A percentile compares a stretch with the other conserved stretches of the same genome.
These are phyloP conservation scores for Caranx melampygus DNA, from an alignment of 2,113 vertebrate genomes.

Conservation along the genomic window DNA sequence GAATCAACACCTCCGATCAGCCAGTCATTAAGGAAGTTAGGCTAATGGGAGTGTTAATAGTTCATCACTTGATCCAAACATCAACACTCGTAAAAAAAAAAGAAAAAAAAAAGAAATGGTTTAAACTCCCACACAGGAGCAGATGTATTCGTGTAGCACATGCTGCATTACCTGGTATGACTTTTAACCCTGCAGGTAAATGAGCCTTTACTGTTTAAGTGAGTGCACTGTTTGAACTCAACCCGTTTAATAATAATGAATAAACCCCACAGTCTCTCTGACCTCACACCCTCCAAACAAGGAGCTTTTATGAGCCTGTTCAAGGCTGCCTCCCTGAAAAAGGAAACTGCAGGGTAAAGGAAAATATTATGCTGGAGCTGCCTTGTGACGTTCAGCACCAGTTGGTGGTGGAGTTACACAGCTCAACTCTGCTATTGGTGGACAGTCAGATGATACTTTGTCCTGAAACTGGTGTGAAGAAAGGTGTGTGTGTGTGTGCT, in stretches of 20 bases:
- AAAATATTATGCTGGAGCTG: constrained; percentile 68
- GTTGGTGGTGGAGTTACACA: constrained; percentile 37
- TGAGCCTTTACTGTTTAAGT: neutral
- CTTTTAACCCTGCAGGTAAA: constrained; percentile 14
- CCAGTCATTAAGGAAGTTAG: constrained; percentile 49
- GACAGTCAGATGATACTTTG: neutral
- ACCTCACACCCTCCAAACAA: constrained; percentile 60
- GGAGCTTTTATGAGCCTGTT: constrained; percentile 37
- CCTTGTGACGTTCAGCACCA: constrained; percentile 48
- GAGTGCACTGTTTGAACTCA: constrained; percentile 9
- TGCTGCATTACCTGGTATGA: constrained; percentile 2
- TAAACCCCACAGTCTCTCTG: constrained; percentile 28
- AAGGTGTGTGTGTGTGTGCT: neutral
- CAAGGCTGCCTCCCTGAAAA: constrained; percentile 42
- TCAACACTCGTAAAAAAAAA: constrained; percentile 39
- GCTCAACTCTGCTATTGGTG: constrained; percentile 7
- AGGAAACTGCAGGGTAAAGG: constrained; percentile 68
- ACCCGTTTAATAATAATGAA: constrained; percentile 30
- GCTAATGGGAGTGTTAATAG: constrained; percentile 22
- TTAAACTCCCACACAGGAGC: neutral
- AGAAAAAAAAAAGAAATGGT: constrained; percentile 24
- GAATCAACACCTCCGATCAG: constrained; percentile 72
- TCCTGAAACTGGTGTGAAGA: constrained; percentile 6
- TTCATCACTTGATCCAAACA: constrained; percentile 37
- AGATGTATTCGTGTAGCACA: neutral